phyloP scores from a whole-genome alignment of 2,888 invertebrate genomes.

The Tridacna gigas region DNA sequence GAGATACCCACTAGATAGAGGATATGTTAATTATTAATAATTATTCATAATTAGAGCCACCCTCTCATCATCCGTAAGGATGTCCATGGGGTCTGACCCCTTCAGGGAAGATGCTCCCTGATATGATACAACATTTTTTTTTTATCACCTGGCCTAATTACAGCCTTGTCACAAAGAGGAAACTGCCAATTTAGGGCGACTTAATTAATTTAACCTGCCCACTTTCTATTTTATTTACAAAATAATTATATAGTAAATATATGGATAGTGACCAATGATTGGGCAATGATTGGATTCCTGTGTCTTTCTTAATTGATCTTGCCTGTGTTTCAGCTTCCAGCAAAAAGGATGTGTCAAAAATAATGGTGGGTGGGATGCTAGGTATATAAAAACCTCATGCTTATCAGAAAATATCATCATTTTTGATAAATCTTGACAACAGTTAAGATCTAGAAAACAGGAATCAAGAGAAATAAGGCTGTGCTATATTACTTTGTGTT shows the following conservation, averaged over 20 bases:
- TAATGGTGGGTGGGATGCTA: not conserved
- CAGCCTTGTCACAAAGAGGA: constrained; percentile 19
- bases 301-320: constrained; percentile 11
- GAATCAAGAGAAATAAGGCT: too few relatives aligned
- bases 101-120: constrained; percentile 19
- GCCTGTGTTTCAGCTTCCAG: not conserved
- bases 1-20: not conserved
- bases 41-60: constrained; percentile 21
- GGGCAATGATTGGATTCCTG: constrained; percentile 18
- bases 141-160: constrained; percentile 27
- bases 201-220: constrained; percentile 18
- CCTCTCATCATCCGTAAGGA: constrained; percentile 17
- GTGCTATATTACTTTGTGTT: too few relatives aligned
- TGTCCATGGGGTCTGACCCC: constrained; percentile 3
- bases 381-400: constrained; percentile 41
- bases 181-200: constrained; percentile 20
- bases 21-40: constrained; percentile 28
- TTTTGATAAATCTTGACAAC: constrained; percentile 19
- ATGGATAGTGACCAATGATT: not conserved
- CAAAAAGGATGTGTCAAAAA: constrained; percentile 26
- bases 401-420: constrained; percentile 52
- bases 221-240: constrained; percentile 22
- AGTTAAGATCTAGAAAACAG: constrained; percentile 6
- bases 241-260: constrained; percentile 20
- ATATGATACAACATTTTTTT: constrained; percentile 21